A percentile compares a stretch with the other conserved stretches of the same genome.
Conservation (phyloP, 1,140 invertebrate species). For the Melanaphis sacchari region DNA sequence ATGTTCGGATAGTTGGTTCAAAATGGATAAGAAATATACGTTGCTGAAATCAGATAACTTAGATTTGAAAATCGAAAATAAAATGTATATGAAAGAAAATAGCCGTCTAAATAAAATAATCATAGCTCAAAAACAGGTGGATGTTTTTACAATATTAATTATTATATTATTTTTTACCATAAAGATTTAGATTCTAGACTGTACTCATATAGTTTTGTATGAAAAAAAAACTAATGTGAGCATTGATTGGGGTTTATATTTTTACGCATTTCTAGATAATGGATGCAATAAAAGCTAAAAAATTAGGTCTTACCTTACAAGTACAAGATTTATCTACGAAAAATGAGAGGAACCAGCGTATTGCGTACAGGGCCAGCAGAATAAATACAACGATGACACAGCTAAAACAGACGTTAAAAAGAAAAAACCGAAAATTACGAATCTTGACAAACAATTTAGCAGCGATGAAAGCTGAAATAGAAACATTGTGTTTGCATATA, state of each 20-base stretch:
- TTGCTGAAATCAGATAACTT: slow-evolving; percentile 28
- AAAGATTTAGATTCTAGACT: too few species aligned
- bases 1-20: slow-evolving; percentile 27
- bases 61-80: slow-evolving; percentile 48
- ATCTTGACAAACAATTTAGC: slow-evolving; percentile 31
- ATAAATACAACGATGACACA: background rate
- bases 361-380: background rate
- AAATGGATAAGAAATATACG: slow-evolving; percentile 29
- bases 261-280: background rate
- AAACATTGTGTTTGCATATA: slow-evolving; percentile 31
- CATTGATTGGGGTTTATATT: background rate
- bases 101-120: slow-evolving; percentile 45
- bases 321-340: background rate
- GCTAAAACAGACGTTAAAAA: background rate
- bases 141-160: background rate
- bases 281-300: slow-evolving; percentile 19
- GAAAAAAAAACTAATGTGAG: background rate
- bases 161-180: background rate
- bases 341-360: background rate
- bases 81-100: slow-evolving; percentile 40
- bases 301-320: slow-evolving; percentile 8
- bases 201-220: too few species aligned
- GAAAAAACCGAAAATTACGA: background rate
- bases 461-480: slow-evolving; percentile 29
- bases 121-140: slow-evolving; percentile 31